Base-by-base conservation (phyloP, 2,797 vertebrate genomes). In the Leuciscus waleckii region DNA sequence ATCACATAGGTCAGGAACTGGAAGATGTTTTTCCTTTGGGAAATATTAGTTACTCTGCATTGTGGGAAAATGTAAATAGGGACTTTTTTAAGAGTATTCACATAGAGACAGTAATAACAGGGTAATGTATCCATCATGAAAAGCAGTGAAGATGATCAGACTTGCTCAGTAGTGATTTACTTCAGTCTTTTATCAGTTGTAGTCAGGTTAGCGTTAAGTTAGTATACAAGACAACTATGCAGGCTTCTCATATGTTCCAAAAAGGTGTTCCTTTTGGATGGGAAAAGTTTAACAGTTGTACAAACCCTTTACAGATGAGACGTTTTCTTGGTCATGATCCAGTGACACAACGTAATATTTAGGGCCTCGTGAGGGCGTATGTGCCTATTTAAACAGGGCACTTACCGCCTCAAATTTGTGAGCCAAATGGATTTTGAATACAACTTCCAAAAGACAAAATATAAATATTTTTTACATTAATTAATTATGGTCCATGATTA, bases 1-100 rank as follows among this genome's bases (percentile, higher is more conserved):
- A 32, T 10, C 29, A 74, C 29, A 51, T 11, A 74, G 26, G 29
- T 49, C 43, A 49, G 43, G 46, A 74, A 49, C 8, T 29, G 41
- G 46, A 75, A 75, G 21, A 76, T 16, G 21, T 46, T 56, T 56
- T 56, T 46, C 8, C 5, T 51, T 2, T 51, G 26, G 32, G 32
- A 56, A 56, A 76, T 56, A 56, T 56, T 37, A 76, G 32, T 76
- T 51, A 39, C 51, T 56, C 9, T 76, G 51, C 49, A 58, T 76
- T 56, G 21, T n/a, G 32, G 74, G 21, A 37, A 39, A 56, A 37
- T n/a, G 23, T 39, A 37, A 76, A 76, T 21, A 49, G 4, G 16
- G 16, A 29, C n/a, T 32, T 73, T 73, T 32, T 74, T 8, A 74
- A 26, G 51, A 14, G 6, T 8, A 16, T 56, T 76, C 1, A 8